Base-by-base conservation (phyloP, 2,113 vertebrate genomes). In the Saguinus imperator region DNA sequence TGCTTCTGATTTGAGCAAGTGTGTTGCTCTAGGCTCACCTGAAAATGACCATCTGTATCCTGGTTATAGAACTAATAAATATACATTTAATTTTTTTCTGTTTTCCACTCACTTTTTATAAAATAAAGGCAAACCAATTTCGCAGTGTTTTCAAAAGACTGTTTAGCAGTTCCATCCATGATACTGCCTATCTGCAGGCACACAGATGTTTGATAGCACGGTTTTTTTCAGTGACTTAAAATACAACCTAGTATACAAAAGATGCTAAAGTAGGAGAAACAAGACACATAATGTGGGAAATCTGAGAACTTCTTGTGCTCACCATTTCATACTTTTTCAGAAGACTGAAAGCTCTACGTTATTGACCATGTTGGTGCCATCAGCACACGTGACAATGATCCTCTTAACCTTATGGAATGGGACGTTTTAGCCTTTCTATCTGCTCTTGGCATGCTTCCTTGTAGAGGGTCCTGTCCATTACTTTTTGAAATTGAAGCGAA, bases 1-100 rank as follows among this genome's bases (percentile, higher is more conserved):
- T 80, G 55, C 32, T 93, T 94, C 57, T 91, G 76, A 80, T 92
- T 77, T 77, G 50, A 92, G 48, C 55, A 95, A 93, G 70, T 66
- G 94, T 25, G 68, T 92, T 89, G 25, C 66, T 87, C 77, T 76
- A 93, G 43, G 20, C 18, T 75, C 35, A 35, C 29, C 66, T 91
- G 25, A 86, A 88, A 94, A 94, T 83, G 32, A 80, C 32, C n/a
- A 61, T 80, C 64, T 90, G 92, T 89, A 75, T 89, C 20, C 3
- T 16, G 72, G 43, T 64, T 76, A 16, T 35, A 92, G 50, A 92
- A 87, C 21, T 64, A 87, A 90, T n/a, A 77, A 90, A 88, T 77
- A 40, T 3, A 75, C 14, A 70, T 83, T 84, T 45, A 72, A 4
- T 21, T 29, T 90, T 66, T 83, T 75, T 40, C 29, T 35, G 1